These are phyloP conservation scores for Camelus bactrianus DNA, from an alignment of 2,113 vertebrate genomes.

Conservation along the genomic window DNA sequence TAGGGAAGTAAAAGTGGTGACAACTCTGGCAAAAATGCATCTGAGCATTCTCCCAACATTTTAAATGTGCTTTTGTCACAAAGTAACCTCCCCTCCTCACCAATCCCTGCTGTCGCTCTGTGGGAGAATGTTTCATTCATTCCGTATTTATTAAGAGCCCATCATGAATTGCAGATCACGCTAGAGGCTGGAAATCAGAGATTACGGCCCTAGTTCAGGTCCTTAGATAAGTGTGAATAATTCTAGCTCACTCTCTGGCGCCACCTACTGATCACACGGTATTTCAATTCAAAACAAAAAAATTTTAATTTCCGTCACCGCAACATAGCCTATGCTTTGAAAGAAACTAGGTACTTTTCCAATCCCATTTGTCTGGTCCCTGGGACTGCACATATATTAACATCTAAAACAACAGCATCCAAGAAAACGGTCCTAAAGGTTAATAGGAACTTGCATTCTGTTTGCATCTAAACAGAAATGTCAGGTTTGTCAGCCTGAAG, in stretches of 20 bases:
- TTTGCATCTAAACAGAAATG: not conserved
- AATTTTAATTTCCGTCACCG: not conserved
- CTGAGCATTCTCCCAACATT: not conserved
- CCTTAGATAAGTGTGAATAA: rapidly evolving
- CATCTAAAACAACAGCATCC: not conserved
- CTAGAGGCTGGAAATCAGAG: not conserved
- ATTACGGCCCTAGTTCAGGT: not conserved
- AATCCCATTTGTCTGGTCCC: no score
- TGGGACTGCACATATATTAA: not conserved
- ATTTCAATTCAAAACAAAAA: constrained; percentile 30
- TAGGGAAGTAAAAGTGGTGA: not conserved
- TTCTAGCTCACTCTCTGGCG: constrained; percentile 78
- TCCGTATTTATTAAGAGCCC: not conserved
- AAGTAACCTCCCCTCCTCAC: not conserved
- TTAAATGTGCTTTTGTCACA: not conserved
- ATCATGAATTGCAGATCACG: not conserved
- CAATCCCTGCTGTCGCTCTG: not conserved
- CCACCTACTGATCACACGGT: constrained; percentile 83
- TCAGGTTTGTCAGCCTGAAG: not conserved
- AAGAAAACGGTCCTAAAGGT: not conserved
- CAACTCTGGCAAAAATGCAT: not conserved
- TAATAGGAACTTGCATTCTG: not conserved
- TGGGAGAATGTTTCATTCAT: not conserved
- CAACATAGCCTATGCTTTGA: not conserved
- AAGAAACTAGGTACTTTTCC: not conserved